A percentile compares a stretch with the other conserved stretches of the same genome.
Evolutionary conservation across 1,140 invertebrate genomes (phyloP).

Genomic region (Drosophila paulistorum): DNA sequence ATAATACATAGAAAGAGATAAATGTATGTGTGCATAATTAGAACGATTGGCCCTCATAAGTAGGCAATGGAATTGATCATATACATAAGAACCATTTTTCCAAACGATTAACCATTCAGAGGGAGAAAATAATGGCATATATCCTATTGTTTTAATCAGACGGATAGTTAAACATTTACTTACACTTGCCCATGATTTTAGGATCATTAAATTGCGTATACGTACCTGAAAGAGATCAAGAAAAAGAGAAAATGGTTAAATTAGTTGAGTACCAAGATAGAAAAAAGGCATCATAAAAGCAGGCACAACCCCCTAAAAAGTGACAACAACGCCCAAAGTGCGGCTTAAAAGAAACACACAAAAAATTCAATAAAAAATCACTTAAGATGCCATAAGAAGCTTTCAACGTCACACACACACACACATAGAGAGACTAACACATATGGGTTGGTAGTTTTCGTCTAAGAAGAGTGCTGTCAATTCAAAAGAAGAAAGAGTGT

Average conservation of each 20-base stretch:
- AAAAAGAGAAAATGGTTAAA: constrained; percentile 36
- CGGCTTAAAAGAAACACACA: constrained; percentile 33
- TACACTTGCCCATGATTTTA: constrained; percentile 25
- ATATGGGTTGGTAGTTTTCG: constrained; percentile 17
- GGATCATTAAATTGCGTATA: constrained; percentile 53
- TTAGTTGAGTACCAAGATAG: constrained; percentile 27
- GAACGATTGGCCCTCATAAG: not conserved
- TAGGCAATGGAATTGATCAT: not conserved
- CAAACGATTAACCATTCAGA: no score
- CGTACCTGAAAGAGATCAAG: constrained; percentile 60
- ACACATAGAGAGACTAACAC: constrained; percentile 12
- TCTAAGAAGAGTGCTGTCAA: constrained; percentile 28
- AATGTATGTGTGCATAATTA: not conserved
- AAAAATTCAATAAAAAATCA: constrained; percentile 63
- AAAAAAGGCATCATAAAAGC: constrained; percentile 17
- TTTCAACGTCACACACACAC: constrained; percentile 39
- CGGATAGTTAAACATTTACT: not conserved
- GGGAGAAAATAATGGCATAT: not conserved
- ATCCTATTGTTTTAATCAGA: not conserved
- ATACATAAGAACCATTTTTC: not conserved
- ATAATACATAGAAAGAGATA: not conserved
- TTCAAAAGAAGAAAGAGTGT: constrained; percentile 8
- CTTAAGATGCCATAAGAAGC: constrained; percentile 54
- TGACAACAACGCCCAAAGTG: constrained; percentile 57
- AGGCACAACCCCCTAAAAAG: constrained; percentile 14